Conservation (phyloP, 2,797 vertebrate species). For the Eulemur mongoz region DNA sequence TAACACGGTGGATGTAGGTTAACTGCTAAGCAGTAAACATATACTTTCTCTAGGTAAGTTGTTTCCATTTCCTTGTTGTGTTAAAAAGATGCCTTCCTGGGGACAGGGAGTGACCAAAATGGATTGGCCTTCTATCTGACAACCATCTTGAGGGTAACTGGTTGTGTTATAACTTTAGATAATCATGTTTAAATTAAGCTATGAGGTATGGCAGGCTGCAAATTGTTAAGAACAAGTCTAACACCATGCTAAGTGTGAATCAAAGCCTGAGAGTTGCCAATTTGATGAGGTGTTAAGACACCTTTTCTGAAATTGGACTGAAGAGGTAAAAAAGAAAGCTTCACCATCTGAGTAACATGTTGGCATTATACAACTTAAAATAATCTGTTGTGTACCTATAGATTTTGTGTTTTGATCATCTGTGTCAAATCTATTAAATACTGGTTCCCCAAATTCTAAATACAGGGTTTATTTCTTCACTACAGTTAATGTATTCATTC, state of each 20-base stretch:
- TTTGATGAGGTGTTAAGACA: slow-evolving; percentile 50
- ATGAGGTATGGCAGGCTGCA: slow-evolving; percentile 31
- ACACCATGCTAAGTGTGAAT: slow-evolving; percentile 53
- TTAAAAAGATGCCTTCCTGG: background rate
- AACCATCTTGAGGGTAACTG: background rate
- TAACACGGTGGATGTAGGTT: background rate
- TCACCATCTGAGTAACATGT: slow-evolving; percentile 22
- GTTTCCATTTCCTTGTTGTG: background rate
- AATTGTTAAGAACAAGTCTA: slow-evolving; percentile 49
- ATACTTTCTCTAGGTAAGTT: background rate
- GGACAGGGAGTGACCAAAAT: background rate
- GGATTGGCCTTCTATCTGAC: background rate
- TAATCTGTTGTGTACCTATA: background rate
- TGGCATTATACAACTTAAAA: slow-evolving; percentile 36
- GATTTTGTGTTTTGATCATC: background rate
- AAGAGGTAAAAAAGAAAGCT: slow-evolving; percentile 34
- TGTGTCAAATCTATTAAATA: slow-evolving; percentile 6
- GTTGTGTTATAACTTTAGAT: slow-evolving; percentile 30
- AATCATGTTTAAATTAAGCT: slow-evolving; percentile 59
- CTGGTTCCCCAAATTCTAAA: slow-evolving; percentile 10
- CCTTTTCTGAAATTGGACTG: slow-evolving; percentile 63
- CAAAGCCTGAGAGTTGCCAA: slow-evolving; percentile 51
- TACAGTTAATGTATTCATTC: background rate
- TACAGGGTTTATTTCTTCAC: background rate
- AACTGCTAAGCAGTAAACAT: background rate